Percentiles rank a stretch among this genome's conserved stretches.
These are phyloP conservation scores for Pantelozetes paolii DNA, from an alignment of 2,888 invertebrate genomes.

Conservation along the genomic window DNA sequence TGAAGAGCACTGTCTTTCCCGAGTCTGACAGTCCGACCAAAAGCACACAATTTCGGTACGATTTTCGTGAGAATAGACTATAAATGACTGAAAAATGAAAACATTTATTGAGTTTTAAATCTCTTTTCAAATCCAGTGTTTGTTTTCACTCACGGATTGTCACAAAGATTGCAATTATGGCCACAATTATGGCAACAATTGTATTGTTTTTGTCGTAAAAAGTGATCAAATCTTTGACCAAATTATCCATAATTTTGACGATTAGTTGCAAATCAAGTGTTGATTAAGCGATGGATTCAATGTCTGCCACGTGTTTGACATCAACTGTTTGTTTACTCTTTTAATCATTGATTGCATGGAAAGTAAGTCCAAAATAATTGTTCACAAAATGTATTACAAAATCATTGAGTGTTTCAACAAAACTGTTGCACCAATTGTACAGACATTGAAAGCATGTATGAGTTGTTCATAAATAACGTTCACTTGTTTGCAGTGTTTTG, in stretches of 20 bases:
- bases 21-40: constrained; percentile 74
- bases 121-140: background rate
- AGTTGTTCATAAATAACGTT: background rate
- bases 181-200: constrained; percentile 19
- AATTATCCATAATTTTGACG: constrained; percentile 1
- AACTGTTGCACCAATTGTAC: background rate
- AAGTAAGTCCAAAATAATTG: background rate
- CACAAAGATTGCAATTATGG: constrained; percentile 21
- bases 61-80: constrained; percentile 33
- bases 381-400: background rate
- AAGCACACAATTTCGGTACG: constrained; percentile 49
- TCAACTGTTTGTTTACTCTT: background rate
- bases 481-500: no score
- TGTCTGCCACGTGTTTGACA: constrained; percentile 16
- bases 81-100: constrained; percentile 34
- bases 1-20: constrained; percentile 83
- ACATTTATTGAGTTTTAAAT: background rate
- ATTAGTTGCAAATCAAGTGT: background rate
- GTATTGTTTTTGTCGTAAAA: constrained; percentile 1
- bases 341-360: background rate
- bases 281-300: background rate
- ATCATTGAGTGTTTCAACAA: background rate
- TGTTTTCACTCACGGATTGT: background rate
- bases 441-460: background rate
- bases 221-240: constrained; percentile 12